phyloP scores from a whole-genome alignment of 2,888 invertebrate genomes.

The Aromia moschata region DNA sequence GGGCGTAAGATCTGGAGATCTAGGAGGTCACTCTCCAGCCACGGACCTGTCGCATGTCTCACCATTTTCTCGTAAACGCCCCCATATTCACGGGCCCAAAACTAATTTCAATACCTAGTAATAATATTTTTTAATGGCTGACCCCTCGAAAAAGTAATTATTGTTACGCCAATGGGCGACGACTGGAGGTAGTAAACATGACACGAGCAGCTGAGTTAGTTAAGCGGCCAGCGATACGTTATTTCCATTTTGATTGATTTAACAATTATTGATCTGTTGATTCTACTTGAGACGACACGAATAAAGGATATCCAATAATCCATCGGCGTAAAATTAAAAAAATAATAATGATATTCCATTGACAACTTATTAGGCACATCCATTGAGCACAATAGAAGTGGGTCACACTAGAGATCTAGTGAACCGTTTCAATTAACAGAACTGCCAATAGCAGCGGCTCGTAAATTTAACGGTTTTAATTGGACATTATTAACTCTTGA shows the following conservation, averaged over 20 bases:
- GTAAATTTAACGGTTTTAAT: too few species aligned
- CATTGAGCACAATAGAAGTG: background rate
- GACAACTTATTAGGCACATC: too few species aligned
- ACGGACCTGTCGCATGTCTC: too few species aligned
- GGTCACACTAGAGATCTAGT: background rate
- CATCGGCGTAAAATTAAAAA: background rate
- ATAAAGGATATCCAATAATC: background rate
- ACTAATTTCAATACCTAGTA: too few species aligned
- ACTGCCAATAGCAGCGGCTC: background rate
- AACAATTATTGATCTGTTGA: background rate
- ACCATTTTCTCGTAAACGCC: too few species aligned
- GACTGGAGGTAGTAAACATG: too few species aligned
- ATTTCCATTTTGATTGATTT: constrained; percentile 2
- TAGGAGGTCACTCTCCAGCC: too few species aligned
- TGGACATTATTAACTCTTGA: background rate
- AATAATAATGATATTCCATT: background rate
- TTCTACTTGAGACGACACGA: background rate
- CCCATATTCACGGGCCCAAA: background rate
- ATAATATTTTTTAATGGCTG: too few species aligned
- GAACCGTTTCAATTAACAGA: background rate
- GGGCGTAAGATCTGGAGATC: too few species aligned
- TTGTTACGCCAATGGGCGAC: constrained; percentile 2
- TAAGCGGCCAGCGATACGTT: background rate
- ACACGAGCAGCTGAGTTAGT: background rate
- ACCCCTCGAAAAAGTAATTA: too few species aligned